phyloP scores from a whole-genome alignment of 2,797 vertebrate species.

The Neosilurus hyrtlii region DNA sequence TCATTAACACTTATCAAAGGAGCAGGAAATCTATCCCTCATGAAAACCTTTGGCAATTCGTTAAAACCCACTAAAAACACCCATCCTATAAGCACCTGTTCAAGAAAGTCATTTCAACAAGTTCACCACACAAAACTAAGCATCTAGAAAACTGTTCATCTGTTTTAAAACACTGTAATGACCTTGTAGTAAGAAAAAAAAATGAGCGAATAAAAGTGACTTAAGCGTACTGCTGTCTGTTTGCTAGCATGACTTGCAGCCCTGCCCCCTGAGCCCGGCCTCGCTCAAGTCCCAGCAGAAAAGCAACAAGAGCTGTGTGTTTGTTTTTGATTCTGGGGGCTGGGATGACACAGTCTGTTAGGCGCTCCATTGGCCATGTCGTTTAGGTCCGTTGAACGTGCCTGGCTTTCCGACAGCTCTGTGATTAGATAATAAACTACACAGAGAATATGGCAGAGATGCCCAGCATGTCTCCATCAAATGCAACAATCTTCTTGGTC shows the following conservation, averaged over 20 bases:
- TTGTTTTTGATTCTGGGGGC: constrained; percentile 76
- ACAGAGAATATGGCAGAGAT: constrained; percentile 52
- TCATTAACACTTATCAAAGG: constrained; percentile 29
- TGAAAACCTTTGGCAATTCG: constrained; percentile 23
- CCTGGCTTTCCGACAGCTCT: constrained; percentile 66
- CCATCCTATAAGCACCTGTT: background rate
- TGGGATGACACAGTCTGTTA: constrained; percentile 78
- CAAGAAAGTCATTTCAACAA: background rate
- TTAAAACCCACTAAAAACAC: constrained; percentile 15
- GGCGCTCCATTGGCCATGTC: constrained; percentile 78
- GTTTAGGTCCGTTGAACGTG: constrained; percentile 74
- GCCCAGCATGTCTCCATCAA: constrained; percentile 40
- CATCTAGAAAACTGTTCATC: background rate
- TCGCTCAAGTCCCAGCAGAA: constrained; percentile 53
- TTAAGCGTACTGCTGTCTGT: background rate
- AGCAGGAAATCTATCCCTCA: constrained; percentile 36
- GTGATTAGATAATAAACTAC: constrained; percentile 74
- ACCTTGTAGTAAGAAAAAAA: constrained; percentile 33
- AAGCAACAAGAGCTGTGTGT: constrained; percentile 62
- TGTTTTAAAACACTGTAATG: background rate
- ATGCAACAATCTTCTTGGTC: constrained; percentile 1
- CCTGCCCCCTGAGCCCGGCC: background rate
- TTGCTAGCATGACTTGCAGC: constrained; percentile 26
- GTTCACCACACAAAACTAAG: background rate
- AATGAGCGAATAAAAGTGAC: constrained; percentile 31